Evolutionary conservation across 37 sponge, comb jelly and placozoan species (phyloP).

Genomic region (Geodia barretti): DNA sequence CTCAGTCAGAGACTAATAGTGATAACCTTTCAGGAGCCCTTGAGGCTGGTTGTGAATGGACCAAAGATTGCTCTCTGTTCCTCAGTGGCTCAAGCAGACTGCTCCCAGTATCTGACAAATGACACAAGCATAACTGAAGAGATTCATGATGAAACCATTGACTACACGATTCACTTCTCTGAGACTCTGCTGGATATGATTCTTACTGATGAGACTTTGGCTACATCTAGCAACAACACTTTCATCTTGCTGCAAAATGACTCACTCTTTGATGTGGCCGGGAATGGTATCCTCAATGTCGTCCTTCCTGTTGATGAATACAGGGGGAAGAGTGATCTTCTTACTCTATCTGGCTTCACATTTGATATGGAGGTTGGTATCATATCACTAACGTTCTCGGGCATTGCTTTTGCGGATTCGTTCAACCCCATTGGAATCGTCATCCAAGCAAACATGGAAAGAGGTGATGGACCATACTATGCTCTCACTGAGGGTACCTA

Average conservation of each 20-base stretch:
- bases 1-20: background rate
- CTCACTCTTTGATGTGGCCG: conserved; percentile 53
- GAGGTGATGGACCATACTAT: conserved; percentile 50
- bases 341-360: conserved; percentile 44
- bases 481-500: conserved; percentile 28
- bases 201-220: conserved; percentile 59
- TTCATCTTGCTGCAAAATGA: conserved; percentile 24
- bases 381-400: conserved; percentile 72
- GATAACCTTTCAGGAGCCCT: background rate
- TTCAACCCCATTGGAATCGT: conserved; percentile 72
- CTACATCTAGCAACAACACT: conserved; percentile 38
- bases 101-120: conserved; percentile 21
- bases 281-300: conserved; percentile 44
- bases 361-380: conserved; percentile 67
- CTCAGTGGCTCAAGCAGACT: background rate
- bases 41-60: background rate
- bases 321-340: conserved; percentile 15
- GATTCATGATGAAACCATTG: background rate
- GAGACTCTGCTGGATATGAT: conserved; percentile 50
- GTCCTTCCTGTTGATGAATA: conserved; percentile 45
- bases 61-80: conserved; percentile 15
- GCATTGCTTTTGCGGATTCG: conserved; percentile 56
- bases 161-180: conserved; percentile 18
- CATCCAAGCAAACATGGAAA: conserved; percentile 45
- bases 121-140: background rate